Evolutionary conservation across 2,888 invertebrate genomes (phyloP).

Genomic region (Ormyrus labotus): DNA sequence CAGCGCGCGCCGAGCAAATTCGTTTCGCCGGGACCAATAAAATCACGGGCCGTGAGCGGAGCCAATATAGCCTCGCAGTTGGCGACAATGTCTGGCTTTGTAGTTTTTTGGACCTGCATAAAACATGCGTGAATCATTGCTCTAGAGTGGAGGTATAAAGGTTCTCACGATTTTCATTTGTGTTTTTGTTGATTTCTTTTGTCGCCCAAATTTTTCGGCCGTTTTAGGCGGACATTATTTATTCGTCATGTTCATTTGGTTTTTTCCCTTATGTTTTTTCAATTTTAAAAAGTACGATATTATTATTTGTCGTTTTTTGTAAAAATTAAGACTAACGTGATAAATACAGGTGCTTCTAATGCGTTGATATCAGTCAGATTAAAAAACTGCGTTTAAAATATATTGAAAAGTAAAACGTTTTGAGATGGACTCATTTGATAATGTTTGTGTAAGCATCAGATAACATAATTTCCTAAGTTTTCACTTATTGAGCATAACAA

Average conservation of each 20-base stretch:
- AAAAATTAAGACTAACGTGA: too few relatives aligned
- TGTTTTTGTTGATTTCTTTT: neutral
- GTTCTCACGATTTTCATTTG: neutral
- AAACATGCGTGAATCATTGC: too few relatives aligned
- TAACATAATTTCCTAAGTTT: neutral
- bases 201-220: neutral
- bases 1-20: neutral
- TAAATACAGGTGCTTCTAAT: too few relatives aligned
- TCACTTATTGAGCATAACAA: neutral
- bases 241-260: too few relatives aligned
- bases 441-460: neutral
- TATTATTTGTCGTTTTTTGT: too few relatives aligned
- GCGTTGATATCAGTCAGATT: too few relatives aligned
- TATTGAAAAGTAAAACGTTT: too few relatives aligned
- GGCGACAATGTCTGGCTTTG: neutral
- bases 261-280: too few relatives aligned
- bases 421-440: neutral
- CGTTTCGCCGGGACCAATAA: conserved; percentile 18
- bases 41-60: conserved; percentile 7
- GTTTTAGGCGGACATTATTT: too few relatives aligned
- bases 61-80: conserved; percentile 22
- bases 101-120: neutral
- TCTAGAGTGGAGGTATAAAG: neutral
- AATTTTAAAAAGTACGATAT: too few relatives aligned
- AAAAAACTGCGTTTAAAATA: too few relatives aligned